Percentiles rank a stretch among this genome's conserved stretches.
Conservation (phyloP, 1,140 invertebrate genomes). For the Parasteatoda tepidariorum region DNA sequence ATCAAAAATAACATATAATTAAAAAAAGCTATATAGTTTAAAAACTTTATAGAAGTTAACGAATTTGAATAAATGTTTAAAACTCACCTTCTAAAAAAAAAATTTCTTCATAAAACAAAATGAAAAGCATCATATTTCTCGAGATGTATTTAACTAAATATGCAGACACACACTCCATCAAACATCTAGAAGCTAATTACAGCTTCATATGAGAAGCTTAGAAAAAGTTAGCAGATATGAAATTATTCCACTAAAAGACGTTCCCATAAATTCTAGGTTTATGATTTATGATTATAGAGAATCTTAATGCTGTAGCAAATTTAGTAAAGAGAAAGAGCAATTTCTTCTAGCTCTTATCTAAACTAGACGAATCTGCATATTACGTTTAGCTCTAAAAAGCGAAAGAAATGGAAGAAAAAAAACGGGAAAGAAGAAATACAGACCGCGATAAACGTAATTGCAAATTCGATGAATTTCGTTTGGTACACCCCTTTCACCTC, state of each 20-base stretch:
- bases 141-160: no score
- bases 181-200: no score
- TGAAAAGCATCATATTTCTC: no score
- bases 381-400: constrained; percentile 6
- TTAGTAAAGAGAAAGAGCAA: constrained; percentile 22
- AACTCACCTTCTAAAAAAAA: no score
- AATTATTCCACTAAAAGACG: neutral
- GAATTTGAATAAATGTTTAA: no score
- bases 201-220: no score
- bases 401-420: neutral
- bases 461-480: constrained; percentile 12
- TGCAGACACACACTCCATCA: no score
- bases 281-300: constrained; percentile 42
- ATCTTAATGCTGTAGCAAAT: constrained; percentile 40
- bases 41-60: no score
- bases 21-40: no score
- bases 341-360: constrained; percentile 32
- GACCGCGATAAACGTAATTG: constrained; percentile 46
- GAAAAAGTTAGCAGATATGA: no score
- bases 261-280: neutral
- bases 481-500: neutral
- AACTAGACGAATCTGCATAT: constrained; percentile 33
- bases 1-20: no score
- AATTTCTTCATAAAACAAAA: no score
- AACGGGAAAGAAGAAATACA: neutral